phyloP scores from a whole-genome alignment of 1,140 invertebrate species.

The Schlechtendalia chinensis region DNA sequence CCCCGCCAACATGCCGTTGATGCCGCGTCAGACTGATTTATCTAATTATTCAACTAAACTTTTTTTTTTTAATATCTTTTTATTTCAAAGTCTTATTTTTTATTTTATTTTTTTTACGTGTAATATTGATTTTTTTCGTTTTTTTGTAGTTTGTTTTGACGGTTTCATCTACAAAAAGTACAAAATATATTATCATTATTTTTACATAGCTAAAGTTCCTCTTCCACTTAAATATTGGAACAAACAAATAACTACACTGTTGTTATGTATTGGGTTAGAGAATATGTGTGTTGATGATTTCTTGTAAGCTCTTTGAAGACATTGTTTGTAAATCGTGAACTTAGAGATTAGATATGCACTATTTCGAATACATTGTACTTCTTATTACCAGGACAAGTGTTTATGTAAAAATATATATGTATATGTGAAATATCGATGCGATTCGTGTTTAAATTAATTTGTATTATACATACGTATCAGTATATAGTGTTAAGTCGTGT shows the following conservation, averaged over 20 bases:
- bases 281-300: background rate
- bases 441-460: no score
- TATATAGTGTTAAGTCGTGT: no score
- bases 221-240: background rate
- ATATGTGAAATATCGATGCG: no score
- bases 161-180: background rate
- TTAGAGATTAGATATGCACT: no score
- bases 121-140: background rate
- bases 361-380: no score
- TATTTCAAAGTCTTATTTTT: background rate
- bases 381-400: no score
- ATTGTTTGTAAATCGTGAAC: no score
- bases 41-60: no score
- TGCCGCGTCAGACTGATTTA: background rate
- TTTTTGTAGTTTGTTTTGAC: background rate
- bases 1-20: no score
- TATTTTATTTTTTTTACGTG: background rate
- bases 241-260: background rate
- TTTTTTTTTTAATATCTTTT: no score
- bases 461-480: no score
- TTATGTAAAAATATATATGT: no score
- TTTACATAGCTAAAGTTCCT: slow-evolving; percentile 12
- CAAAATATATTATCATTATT: background rate
- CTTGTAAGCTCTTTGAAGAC: slow-evolving; percentile 3
- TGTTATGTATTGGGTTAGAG: background rate